Evolutionary conservation across 2,888 invertebrate genomes (phyloP), one percentile per base, ranked within the genome.

Genomic region (Cataglyphis rosenhaueri): DNA sequence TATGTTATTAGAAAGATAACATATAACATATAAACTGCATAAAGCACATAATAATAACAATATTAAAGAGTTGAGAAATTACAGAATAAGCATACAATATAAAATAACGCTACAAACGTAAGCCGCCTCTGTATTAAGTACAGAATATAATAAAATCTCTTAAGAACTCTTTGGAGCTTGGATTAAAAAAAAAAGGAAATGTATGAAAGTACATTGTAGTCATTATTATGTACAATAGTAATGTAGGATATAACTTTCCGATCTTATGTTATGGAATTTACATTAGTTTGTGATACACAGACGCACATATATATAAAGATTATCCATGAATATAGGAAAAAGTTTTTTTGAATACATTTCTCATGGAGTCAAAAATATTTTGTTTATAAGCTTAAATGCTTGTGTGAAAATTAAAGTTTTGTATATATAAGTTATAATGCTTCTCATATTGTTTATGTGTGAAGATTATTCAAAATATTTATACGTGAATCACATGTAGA

Each of bases 161-260:
- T 48, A 32, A 83, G 44, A 73, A 65, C 78, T 84, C 57, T 82
- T 70, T 82, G 75, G 55, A 78, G 70, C 75, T 76, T 82, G 62
- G 62, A 73, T 81, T 76, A 41, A 83, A 32, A 57, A 59, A 66
- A 66, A 66, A 59, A 70, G 59, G 35, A 76, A 57, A 76, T 35
- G 78, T 82, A 57, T 75, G 84, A 81, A 81, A 73, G 79, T 79
- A 86, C 57, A 88, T 84, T 74, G 66, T 76, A n/a, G 61, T 88
- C 57, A 64, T 71, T 52, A 21, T 65, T 65, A 55, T 76, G 29
- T 57, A 52, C 18, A 57, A 52, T 65, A 52, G 48, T 44, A 21
- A n/a, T 38, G 3, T 35, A 62, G 29, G 21, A 66, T 41, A 52
- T 52, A 65, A 65, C 18, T 2, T 15, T 9, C 38, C 5, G 12